Evolutionary conservation across 2,888 invertebrate genomes (phyloP), one percentile per base, ranked within the genome.

Genomic region (Crossocerus cetratus): DNA sequence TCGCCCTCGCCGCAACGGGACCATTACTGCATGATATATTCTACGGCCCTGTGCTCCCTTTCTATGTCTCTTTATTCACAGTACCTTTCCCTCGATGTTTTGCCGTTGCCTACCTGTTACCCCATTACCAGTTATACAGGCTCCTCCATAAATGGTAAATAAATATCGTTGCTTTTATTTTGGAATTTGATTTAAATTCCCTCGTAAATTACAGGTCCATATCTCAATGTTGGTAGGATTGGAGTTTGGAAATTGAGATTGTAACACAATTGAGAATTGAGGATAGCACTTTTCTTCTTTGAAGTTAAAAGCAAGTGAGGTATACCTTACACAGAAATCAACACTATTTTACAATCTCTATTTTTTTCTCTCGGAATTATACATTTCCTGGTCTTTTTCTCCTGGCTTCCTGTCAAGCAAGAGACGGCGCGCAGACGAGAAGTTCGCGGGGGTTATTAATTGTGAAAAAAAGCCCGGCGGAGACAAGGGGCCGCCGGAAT

Each of bases 21-120:
- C 87, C 87, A 87, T 87, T 87, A 86, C 82, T 76, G 75, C 78
- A 80, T 86, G 86, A 87, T 86, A 86, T 87, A 87, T 83, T 77
- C 81, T 79, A 80, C 80, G 82, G 82, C 78, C 82, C 80, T 78
- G 82, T 76, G 78, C 74, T 79, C 78, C 73, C 69, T 67, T 65
- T 67, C 73, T 74, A 71, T 74, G 71, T 54, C 57, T 69, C 67
- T 56, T 22, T 23, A 16, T 49, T 16, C 32, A 32, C 49, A 14
- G 3, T 49, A 49, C 16, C 49, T 49, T 49, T 49, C 49, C 16
- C n/a, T 49, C 32, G 5, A 5, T 65, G 56, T 53, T 59, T 53
- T 45, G 61, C 32, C n/a, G 61, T 62, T 70, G 70, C 71, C 80
- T 83, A 83, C 85, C 82, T 83, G 82, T 84, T 83, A 83, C 78